Evolutionary conservation across 1,140 invertebrate genomes (phyloP), one percentile per base, ranked within the genome.

Genomic region (Heterodera schachtii): DNA sequence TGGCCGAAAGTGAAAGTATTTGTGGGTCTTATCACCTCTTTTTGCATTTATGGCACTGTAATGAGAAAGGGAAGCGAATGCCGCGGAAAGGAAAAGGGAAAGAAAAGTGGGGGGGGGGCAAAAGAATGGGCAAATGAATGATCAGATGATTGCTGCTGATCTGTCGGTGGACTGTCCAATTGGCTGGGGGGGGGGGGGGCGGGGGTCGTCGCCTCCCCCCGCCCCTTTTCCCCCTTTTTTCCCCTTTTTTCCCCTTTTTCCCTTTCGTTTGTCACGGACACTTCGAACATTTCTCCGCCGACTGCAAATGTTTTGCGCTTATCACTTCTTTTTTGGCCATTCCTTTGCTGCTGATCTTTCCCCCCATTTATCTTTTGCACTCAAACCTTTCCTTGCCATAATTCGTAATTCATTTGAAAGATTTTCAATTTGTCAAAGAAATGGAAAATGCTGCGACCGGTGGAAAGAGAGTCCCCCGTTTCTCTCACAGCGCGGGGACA

Each of bases 401-500:
- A 19, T 64, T 64, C 11, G 57, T 16, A 11, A 13, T 19, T 19
- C 57, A 19, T 64, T 64, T 64, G 11, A 64, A 19, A 19, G 57
- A 4, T 19, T 64, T 64, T 64, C 16, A 19, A 64, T 19, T 52
- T 64, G 57, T 64, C 57, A 13, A 64, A 19, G 57, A 64, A 64
- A 64, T 64, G 57, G 57, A 64, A 64, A 64, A 64, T 64, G 57
- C 19, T 64, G 57, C 57, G 57, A 19, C 57, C 57, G 57, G 16
- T 64, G 57, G 57, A 19, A 64, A 64, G 11, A 64, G 16, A 13
- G 16, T 19, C 57, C 16, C 3, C 16, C 57, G 52, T 52, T 52
- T 19, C 57, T 64, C 57, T n/a, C 57, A 64, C n/a, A 52, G 31
- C 52, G 74, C 31, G 21, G 57, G 75, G 75, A 52, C 41, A 76